Conservation (phyloP, 2,888 invertebrate species). For the Meteorus colon region DNA sequence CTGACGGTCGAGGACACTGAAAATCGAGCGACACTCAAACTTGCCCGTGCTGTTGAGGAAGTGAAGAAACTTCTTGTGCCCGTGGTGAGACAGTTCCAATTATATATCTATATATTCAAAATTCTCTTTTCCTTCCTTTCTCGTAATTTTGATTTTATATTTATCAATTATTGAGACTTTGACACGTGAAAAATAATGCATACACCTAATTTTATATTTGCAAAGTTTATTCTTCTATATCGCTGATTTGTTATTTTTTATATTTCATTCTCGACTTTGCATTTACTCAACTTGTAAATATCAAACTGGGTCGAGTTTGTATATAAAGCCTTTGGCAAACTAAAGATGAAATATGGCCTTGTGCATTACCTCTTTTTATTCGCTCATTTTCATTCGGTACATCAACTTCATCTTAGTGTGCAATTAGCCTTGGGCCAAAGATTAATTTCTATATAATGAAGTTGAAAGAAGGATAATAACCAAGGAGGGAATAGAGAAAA, state of each 20-base stretch:
- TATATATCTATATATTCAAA: constrained; percentile 32
- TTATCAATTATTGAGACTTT: not conserved
- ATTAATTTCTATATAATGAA: not conserved
- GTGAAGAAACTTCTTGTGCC: constrained; percentile 98
- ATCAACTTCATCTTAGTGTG: not conserved
- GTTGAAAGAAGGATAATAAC: not conserved
- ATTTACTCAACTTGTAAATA: not conserved
- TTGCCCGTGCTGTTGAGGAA: constrained; percentile 97
- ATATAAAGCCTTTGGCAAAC: not conserved
- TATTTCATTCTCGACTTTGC: too few species aligned
- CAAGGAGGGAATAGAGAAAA: not conserved
- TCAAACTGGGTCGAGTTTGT: constrained; percentile 5
- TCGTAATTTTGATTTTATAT: not conserved
- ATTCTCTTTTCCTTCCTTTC: not conserved
- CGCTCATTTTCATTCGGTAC: not conserved
- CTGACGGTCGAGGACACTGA: constrained; percentile 99
- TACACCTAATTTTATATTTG: not conserved
- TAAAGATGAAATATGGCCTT: not conserved
- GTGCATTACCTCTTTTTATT: not conserved
- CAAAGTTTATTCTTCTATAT: not conserved
- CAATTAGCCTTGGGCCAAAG: not conserved
- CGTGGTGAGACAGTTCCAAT: constrained; percentile 78
- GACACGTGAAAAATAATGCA: not conserved
- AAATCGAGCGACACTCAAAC: constrained; percentile 95
- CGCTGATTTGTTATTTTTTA: not conserved